phyloP scores from a whole-genome alignment of 2,888 invertebrate species.

The Drosophila mayaguana region DNA sequence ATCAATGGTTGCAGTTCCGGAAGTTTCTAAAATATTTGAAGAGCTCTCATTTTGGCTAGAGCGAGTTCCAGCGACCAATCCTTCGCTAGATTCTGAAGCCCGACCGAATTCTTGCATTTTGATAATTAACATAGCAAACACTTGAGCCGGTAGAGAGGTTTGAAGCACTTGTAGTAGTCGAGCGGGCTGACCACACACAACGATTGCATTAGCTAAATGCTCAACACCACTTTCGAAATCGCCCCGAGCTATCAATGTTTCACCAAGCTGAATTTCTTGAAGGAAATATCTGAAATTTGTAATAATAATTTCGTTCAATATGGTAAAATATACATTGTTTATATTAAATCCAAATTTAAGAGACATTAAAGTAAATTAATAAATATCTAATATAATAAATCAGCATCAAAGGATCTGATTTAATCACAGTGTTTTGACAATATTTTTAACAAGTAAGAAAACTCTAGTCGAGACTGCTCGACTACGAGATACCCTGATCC shows the following conservation, averaged over 20 bases:
- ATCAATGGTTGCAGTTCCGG: slow-evolving; percentile 76
- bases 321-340: neutral
- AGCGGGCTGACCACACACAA: slow-evolving; percentile 94
- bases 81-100: slow-evolving; percentile 75
- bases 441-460: no score
- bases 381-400: neutral
- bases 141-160: slow-evolving; percentile 97
- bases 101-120: slow-evolving; percentile 86
- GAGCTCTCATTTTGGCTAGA: slow-evolving; percentile 63
- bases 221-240: slow-evolving; percentile 96
- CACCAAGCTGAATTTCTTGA: slow-evolving; percentile 95
- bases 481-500: no score
- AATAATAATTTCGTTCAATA: neutral
- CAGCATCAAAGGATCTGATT: no score
- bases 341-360: neutral
- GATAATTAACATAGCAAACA: slow-evolving; percentile 95
- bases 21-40: slow-evolving; percentile 69
- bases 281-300: slow-evolving; percentile 86
- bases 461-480: no score
- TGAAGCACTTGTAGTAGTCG: slow-evolving; percentile 88
- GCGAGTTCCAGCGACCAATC: slow-evolving; percentile 62
- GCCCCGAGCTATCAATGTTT: slow-evolving; percentile 94
- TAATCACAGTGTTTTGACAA: no score
- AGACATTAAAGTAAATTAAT: neutral
- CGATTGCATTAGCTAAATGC: slow-evolving; percentile 98